A percentile compares a stretch with the other conserved stretches of the same genome.
These are phyloP conservation scores for Meleagris gallopavo DNA, from an alignment of 2,113 vertebrate genomes.

Conservation along the genomic window DNA sequence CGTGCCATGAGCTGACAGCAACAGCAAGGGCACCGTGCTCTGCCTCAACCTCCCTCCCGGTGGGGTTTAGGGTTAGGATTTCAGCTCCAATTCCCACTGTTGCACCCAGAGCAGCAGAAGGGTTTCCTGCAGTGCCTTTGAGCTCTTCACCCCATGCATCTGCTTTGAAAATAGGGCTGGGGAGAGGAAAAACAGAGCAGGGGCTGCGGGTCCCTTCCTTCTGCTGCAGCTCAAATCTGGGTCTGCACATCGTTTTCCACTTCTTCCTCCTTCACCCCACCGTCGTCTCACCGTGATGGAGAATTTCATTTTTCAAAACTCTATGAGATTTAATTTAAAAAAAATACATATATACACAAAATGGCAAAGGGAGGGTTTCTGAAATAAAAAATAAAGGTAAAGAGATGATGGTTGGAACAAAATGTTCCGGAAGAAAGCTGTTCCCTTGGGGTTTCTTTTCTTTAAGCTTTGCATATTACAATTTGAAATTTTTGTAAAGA, in stretches of 20 bases:
- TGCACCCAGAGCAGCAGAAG: neutral
- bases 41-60: neutral
- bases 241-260: neutral
- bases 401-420: constrained; percentile 70
- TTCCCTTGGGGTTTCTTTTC: constrained; percentile 71
- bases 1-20: rapidly evolving
- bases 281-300: neutral
- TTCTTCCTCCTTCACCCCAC: neutral
- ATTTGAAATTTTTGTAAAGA: constrained; percentile 78
- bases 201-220: neutral
- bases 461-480: constrained; percentile 78
- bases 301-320: constrained; percentile 69
- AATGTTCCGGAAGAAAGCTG: constrained; percentile 72
- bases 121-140: neutral
- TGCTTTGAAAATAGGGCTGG: neutral
- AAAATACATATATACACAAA: constrained; percentile 36
- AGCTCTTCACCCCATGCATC: neutral
- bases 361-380: constrained; percentile 67
- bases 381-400: constrained; percentile 67
- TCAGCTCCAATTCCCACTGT: rapidly evolving
- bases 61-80: neutral
- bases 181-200: neutral
- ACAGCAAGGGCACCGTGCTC: rapidly evolving
- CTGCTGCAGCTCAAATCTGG: neutral
- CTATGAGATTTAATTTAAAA: constrained; percentile 72